These are phyloP conservation scores for Propithecus perrieri DNA, from an alignment of 2,797 vertebrate genomes.

Conservation along the genomic window DNA sequence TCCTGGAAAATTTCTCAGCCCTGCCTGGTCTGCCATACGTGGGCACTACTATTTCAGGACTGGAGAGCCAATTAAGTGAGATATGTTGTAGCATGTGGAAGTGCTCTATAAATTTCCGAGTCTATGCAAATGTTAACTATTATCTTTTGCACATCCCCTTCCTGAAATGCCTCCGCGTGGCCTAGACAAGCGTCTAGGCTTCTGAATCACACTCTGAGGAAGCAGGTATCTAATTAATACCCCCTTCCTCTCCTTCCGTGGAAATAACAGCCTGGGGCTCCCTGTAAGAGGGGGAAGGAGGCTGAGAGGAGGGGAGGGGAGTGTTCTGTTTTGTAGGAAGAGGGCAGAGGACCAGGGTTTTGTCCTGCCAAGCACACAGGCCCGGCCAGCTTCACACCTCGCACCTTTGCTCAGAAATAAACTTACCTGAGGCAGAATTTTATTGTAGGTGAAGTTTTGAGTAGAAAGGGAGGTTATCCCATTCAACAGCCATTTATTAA, in stretches of 20 bases:
- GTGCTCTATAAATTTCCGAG: neutral
- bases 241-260: neutral
- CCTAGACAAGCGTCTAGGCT: neutral
- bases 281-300: neutral
- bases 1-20: neutral
- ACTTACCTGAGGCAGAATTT: neutral
- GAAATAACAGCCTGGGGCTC: neutral
- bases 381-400: neutral
- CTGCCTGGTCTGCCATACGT: fast-evolving
- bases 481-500: neutral
- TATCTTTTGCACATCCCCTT: neutral
- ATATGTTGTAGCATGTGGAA: too few species aligned
- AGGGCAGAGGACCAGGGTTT: neutral
- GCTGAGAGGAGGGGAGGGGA: neutral
- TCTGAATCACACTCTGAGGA: neutral
- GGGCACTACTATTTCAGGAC: neutral
- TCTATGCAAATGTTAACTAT: neutral
- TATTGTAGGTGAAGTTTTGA: neutral
- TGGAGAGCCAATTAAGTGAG: neutral
- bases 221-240: neutral
- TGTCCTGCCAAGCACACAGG: neutral
- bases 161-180: neutral
- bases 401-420: neutral
- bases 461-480: neutral
- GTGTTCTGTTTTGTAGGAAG: neutral